Conservation (phyloP, 2,888 invertebrate genomes). For the Chromoteleia sp. region DNA sequence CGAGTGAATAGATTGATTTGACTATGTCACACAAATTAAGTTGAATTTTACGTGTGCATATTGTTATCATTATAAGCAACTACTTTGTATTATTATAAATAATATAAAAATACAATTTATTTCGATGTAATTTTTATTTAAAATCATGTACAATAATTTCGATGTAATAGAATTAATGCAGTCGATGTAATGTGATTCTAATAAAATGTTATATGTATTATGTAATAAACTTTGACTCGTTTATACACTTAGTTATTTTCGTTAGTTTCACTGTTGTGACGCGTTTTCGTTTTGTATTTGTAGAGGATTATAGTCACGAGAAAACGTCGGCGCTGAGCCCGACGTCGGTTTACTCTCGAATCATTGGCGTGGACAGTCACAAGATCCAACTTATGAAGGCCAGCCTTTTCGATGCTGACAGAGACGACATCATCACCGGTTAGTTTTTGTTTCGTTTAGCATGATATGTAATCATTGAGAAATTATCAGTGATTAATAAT, state of each 20-base stretch:
- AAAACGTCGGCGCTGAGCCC: slow-evolving; percentile 85
- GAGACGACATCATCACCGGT: slow-evolving; percentile 76
- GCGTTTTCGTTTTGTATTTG: slow-evolving; percentile 30
- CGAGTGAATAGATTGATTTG: background rate
- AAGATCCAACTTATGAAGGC: slow-evolving; percentile 94
- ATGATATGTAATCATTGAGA: too few relatives aligned
- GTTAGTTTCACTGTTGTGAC: slow-evolving; percentile 24
- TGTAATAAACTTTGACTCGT: too few relatives aligned
- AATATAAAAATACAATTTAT: too few relatives aligned
- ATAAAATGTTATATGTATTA: too few relatives aligned
- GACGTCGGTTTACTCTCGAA: slow-evolving; percentile 87
- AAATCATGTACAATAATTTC: too few relatives aligned
- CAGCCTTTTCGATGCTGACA: slow-evolving; percentile 88
- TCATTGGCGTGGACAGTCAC: slow-evolving; percentile 88
- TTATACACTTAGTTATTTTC: too few relatives aligned
- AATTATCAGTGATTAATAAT: background rate
- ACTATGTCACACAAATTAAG: too few relatives aligned
- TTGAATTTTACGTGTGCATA: background rate
- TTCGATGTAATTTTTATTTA: too few relatives aligned
- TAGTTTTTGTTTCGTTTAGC: background rate
- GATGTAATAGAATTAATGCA: too few relatives aligned
- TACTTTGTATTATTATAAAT: too few relatives aligned
- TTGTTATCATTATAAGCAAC: too few relatives aligned
- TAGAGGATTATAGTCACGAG: slow-evolving; percentile 73
- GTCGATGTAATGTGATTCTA: too few relatives aligned